Conservation (phyloP, 1,140 invertebrate species). For the Cherax quadricarinatus region DNA sequence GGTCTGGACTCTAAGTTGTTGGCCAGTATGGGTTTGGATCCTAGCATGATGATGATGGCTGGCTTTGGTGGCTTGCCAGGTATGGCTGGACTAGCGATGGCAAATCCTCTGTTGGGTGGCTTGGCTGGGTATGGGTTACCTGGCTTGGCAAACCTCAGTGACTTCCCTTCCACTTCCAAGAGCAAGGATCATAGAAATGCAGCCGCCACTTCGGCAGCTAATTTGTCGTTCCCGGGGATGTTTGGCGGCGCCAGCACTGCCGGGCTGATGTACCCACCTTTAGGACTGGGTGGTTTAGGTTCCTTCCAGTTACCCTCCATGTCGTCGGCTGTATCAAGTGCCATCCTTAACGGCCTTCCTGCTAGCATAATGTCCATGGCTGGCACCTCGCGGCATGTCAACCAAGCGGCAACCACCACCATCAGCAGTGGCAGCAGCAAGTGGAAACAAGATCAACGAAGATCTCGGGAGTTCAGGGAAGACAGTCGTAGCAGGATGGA, state of each 20-base stretch:
- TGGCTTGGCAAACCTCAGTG: constrained; percentile 36
- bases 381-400: constrained; percentile 38
- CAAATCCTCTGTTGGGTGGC: constrained; percentile 71
- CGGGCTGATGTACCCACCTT: constrained; percentile 72
- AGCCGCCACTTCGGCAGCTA: constrained; percentile 59
- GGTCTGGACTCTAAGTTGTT: constrained; percentile 74
- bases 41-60: constrained; percentile 73
- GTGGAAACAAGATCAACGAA: constrained; percentile 50
- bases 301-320: constrained; percentile 68
- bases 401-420: constrained; percentile 29
- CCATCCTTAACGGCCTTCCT: constrained; percentile 69
- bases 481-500: constrained; percentile 26
- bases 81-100: constrained; percentile 68
- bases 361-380: constrained; percentile 63
- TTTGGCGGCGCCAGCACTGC: constrained; percentile 67
- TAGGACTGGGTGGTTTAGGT: constrained; percentile 66
- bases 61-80: constrained; percentile 72
- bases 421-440: constrained; percentile 40
- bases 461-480: neutral
- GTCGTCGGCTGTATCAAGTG: constrained; percentile 55
- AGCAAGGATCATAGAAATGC: constrained; percentile 64
- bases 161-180: constrained; percentile 65
- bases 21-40: constrained; percentile 70
- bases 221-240: constrained; percentile 64
- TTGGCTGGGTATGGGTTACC: constrained; percentile 68